phyloP scores from a whole-genome alignment of 2,113 vertebrate species.

The Aramus guarauna region DNA sequence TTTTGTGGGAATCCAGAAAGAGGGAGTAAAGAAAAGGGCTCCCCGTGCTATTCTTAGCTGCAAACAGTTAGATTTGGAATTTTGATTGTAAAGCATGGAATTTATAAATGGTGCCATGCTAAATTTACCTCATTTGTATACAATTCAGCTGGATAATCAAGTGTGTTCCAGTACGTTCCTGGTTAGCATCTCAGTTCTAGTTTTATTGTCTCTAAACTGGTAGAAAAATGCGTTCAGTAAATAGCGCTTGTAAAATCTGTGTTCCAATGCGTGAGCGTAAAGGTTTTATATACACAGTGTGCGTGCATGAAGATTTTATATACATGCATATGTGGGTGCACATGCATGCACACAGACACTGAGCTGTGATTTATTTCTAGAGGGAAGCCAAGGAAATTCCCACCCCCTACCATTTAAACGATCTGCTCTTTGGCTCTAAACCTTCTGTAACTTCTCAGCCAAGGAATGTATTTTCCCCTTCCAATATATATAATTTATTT shows the following conservation, averaged over 20 bases:
- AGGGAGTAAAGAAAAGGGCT: slow-evolving; percentile 47
- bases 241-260: slow-evolving; percentile 17
- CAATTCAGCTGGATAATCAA: slow-evolving; percentile 13
- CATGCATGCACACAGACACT: not conserved
- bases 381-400: slow-evolving; percentile 60
- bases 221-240: slow-evolving; percentile 31
- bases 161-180: not conserved
- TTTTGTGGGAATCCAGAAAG: slow-evolving; percentile 70
- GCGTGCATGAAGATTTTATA: not conserved
- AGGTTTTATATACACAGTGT: not conserved
- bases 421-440: slow-evolving; percentile 22
- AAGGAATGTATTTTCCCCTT: slow-evolving; percentile 42
- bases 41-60: slow-evolving; percentile 67
- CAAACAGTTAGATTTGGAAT: slow-evolving; percentile 59
- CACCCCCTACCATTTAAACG: slow-evolving; percentile 27
- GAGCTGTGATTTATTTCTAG: slow-evolving; percentile 41
- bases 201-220: slow-evolving; percentile 50
- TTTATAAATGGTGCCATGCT: slow-evolving; percentile 61
- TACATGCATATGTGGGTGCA: not conserved
- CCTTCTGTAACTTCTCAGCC: slow-evolving; percentile 25
- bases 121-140: slow-evolving; percentile 62
- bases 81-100: slow-evolving; percentile 59
- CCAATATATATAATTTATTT: slow-evolving; percentile 38
- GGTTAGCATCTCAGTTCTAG: slow-evolving; percentile 35
- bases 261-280: not conserved